Conservation (phyloP, 2,113 vertebrate genomes). For the Psammodynastes pulverulentus region DNA sequence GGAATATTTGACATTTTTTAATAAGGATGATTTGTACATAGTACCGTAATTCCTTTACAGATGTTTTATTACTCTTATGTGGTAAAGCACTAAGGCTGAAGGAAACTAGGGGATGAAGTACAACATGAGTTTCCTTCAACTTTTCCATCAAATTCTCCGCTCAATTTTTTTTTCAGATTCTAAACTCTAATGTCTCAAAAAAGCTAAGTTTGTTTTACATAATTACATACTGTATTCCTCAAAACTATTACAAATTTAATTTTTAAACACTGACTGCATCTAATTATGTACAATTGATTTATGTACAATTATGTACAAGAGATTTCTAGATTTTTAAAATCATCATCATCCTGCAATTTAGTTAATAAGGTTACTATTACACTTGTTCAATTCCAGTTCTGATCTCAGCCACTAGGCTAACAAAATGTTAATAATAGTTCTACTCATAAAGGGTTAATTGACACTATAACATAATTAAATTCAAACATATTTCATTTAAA, state of each 20-base stretch:
- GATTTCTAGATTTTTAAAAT: neutral
- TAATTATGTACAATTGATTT: neutral
- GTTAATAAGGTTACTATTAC: neutral
- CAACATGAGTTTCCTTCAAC: no score
- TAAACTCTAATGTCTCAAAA: neutral
- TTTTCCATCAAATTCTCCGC: neutral
- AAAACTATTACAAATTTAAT: neutral
- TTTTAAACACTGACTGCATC: neutral
- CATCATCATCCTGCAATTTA: neutral
- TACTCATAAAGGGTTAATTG: neutral
- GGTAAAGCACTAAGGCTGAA: neutral
- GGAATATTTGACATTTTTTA: neutral
- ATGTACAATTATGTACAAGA: no score
- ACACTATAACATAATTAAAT: neutral
- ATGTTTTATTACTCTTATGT: constrained; percentile 8
- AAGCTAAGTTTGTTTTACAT: neutral
- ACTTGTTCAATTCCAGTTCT: neutral
- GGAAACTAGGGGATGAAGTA: no score
- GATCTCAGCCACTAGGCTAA: neutral
- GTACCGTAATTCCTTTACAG: fast-evolving
- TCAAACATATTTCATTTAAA: neutral
- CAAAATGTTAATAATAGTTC: neutral
- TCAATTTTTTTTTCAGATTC: neutral
- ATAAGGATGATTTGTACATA: constrained; percentile 1
- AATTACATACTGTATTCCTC: no score